Conservation (phyloP, 2,113 vertebrate genomes). For the Elachura formosa region DNA sequence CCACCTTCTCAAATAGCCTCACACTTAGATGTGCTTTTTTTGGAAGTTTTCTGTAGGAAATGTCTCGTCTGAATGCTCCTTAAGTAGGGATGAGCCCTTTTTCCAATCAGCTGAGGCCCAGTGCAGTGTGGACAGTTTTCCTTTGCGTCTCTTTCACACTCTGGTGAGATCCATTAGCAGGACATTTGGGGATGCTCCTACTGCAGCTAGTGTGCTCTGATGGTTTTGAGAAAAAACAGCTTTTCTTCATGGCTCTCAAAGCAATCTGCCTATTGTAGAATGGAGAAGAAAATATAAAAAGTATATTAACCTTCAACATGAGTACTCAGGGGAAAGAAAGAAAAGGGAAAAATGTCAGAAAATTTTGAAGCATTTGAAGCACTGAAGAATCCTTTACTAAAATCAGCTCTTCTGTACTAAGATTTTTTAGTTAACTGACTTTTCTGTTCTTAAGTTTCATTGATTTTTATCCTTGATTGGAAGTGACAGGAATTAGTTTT, state of each 20-base stretch:
- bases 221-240: background rate
- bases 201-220: background rate
- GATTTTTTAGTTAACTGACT: background rate
- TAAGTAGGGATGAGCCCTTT: background rate
- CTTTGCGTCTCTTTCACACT: background rate
- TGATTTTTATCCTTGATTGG: constrained; percentile 36
- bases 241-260: background rate
- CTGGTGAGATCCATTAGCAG: background rate
- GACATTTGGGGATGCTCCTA: background rate
- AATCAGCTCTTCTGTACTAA: background rate
- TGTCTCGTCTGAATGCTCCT: background rate
- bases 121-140: background rate
- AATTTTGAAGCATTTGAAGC: background rate
- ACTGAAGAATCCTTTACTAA: background rate
- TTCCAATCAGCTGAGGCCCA: background rate
- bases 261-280: background rate
- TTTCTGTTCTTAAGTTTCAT: constrained; percentile 11
- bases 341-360: background rate
- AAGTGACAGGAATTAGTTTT: constrained; percentile 46
- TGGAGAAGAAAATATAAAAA: background rate
- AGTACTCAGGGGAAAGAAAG: background rate
- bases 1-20: background rate
- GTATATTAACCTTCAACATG: background rate
- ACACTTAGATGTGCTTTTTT: background rate
- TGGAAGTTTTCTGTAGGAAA: background rate